phyloP scores from a whole-genome alignment of 1,140 invertebrate species.

The Lepidurus couesii region DNA sequence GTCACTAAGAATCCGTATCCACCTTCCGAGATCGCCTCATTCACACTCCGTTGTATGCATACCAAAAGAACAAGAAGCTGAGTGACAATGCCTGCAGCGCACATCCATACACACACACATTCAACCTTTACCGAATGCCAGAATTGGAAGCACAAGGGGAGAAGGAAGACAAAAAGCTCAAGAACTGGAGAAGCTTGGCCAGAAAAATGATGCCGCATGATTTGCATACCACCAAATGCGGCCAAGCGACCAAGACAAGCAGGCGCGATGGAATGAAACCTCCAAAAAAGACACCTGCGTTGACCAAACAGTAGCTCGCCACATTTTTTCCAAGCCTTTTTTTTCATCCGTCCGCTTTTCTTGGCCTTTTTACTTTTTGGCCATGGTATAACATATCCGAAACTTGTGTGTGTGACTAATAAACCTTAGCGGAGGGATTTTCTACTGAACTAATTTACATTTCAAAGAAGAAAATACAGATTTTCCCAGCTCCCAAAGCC shows the following conservation, averaged over 20 bases:
- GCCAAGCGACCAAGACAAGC: constrained; percentile 19
- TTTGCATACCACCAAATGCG: constrained; percentile 21
- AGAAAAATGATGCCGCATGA: constrained; percentile 19
- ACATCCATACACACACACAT: not conserved
- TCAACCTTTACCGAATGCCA: not conserved
- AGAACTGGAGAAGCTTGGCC: not conserved
- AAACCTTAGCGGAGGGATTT: not conserved
- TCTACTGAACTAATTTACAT: not conserved
- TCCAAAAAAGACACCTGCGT: constrained; percentile 20
- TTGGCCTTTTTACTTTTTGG: not conserved
- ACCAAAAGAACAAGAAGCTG: not conserved
- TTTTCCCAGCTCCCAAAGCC: not conserved
- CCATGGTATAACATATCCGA: not conserved
- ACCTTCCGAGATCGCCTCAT: not conserved
- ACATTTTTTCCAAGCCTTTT: not conserved
- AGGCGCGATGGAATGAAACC: constrained; percentile 17
- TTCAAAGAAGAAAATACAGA: not conserved
- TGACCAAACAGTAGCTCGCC: constrained; percentile 20
- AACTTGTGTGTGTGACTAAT: constrained; percentile 4
- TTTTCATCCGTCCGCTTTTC: not conserved
- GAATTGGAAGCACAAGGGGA: constrained; percentile 2
- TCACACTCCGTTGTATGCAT: not conserved
- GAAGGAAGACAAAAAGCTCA: not conserved
- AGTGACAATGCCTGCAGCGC: constrained; percentile 7
- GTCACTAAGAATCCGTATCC: not conserved